A percentile compares a stretch with the other conserved stretches of the same genome.
Evolutionary conservation across 37 sponge, comb jelly and placozoan genomes (phyloP).

Genomic region (Chondrosia reniformis): DNA sequence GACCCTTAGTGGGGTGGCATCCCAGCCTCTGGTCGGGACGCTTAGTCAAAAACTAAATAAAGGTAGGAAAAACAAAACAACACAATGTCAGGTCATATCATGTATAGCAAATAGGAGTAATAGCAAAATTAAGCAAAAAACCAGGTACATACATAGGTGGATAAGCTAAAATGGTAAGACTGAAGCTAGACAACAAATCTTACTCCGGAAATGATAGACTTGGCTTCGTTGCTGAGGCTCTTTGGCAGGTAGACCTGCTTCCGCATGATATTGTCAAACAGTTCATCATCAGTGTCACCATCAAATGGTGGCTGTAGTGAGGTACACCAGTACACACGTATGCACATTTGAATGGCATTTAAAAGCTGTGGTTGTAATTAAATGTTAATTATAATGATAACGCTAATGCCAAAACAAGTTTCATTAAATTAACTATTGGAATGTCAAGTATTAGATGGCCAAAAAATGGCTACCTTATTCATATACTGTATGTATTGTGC

Average conservation of each 20-base stretch:
- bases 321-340: no score
- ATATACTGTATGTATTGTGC: no score
- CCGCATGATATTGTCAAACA: constrained; percentile 86
- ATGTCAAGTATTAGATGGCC: background rate
- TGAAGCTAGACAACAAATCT: no score
- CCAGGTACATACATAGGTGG: no score
- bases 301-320: constrained; percentile 90
- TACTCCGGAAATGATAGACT: constrained; percentile 74
- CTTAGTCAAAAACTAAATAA: constrained; percentile 75
- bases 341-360: background rate
- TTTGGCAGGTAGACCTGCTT: constrained; percentile 76
- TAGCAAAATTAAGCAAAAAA: no score
- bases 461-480: no score
- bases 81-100: background rate
- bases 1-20: constrained; percentile 61
- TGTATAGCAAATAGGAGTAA: no score
- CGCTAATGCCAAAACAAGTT: background rate
- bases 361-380: no score
- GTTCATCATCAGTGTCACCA: constrained; percentile 93
- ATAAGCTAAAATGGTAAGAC: no score
- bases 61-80: constrained; percentile 3
- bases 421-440: background rate
- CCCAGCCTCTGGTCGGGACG: constrained; percentile 60
- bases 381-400: no score
- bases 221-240: constrained; percentile 72